phyloP scores from a whole-genome alignment of 2,797 vertebrate genomes.

The Myripristis murdjan region DNA sequence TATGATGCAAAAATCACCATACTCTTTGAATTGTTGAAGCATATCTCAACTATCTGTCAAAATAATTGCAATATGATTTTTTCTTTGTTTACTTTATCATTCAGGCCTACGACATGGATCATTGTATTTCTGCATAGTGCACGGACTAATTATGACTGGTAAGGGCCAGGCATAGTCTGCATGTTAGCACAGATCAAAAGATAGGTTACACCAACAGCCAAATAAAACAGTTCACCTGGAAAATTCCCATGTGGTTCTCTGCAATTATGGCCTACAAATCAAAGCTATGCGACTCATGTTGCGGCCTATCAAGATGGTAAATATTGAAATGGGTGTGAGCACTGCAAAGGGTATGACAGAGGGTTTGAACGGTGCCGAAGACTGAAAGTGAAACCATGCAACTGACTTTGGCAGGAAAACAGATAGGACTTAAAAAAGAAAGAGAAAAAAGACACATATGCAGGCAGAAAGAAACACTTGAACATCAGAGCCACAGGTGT shows the following conservation, averaged over 20 bases:
- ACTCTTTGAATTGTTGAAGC: too few species aligned
- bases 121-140: neutral
- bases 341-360: constrained; percentile 13
- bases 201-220: neutral
- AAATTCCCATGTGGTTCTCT: neutral
- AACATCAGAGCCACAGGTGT: neutral
- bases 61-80: too few species aligned
- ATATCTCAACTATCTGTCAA: too few species aligned
- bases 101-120: too few species aligned
- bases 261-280: neutral
- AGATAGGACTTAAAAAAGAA: neutral
- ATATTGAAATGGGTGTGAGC: neutral
- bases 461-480: too few species aligned
- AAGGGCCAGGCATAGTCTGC: neutral
- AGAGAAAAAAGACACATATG: constrained; percentile 10
- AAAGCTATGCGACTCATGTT: neutral
- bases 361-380: constrained; percentile 8
- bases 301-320: constrained; percentile 2
- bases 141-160: neutral
- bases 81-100: too few species aligned
- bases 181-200: neutral
- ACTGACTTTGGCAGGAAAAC: constrained; percentile 1
- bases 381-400: constrained; percentile 34
- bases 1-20: too few species aligned
- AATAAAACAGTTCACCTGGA: neutral